Conservation (phyloP, 2,113 vertebrate genomes). For the Nannospalax galili region DNA sequence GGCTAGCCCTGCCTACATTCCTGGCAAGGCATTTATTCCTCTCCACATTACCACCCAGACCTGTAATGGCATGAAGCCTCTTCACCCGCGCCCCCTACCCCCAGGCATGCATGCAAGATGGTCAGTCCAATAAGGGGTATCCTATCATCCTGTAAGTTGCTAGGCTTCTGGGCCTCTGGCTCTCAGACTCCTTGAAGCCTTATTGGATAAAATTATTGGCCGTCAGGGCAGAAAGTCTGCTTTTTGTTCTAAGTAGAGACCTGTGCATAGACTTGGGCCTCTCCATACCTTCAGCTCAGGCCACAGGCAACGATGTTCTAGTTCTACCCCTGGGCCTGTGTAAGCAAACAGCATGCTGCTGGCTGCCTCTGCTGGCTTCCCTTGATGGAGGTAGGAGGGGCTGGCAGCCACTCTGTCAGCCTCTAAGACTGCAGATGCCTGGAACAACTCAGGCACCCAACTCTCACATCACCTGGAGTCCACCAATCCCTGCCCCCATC, state of each 20-base stretch:
- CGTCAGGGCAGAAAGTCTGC: not conserved
- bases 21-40: not conserved
- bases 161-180: not conserved
- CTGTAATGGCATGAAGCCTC: not conserved
- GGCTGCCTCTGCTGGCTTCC: not conserved
- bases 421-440: not conserved
- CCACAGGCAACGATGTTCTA: accelerated
- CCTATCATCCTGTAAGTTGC: not conserved
- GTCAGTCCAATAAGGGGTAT: not conserved
- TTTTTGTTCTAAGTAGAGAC: accelerated
- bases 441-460: too few species aligned
- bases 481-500: not conserved
- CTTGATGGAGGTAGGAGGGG: not conserved
- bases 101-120: not conserved
- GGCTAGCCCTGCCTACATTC: not conserved
- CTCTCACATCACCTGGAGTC: not conserved
- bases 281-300: accelerated
- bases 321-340: not conserved
- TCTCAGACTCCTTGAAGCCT: not conserved
- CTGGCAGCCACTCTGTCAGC: not conserved
- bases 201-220: not conserved
- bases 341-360: too few species aligned
- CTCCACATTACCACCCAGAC: not conserved
- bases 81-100: too few species aligned
- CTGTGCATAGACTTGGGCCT: accelerated